These are phyloP conservation scores for Montifringilla adamsi DNA, from an alignment of 2,113 vertebrate genomes.

Conservation along the genomic window DNA sequence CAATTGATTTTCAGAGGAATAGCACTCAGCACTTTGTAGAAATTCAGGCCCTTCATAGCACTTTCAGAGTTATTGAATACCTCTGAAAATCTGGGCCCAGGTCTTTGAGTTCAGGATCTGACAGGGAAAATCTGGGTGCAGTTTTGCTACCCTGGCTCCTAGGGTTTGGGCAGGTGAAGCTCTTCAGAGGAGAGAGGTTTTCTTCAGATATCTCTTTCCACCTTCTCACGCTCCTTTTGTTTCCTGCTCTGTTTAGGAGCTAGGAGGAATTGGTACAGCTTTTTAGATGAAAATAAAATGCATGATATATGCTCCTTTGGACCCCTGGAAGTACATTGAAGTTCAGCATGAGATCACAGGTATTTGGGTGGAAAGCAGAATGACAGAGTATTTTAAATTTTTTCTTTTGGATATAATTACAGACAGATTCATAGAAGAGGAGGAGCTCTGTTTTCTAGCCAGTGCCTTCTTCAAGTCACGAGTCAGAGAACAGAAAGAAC, in stretches of 20 bases:
- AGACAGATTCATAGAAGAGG: background rate
- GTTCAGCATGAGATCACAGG: background rate
- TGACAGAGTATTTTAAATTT: background rate
- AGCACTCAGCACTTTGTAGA: constrained; percentile 48
- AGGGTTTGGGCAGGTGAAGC: background rate
- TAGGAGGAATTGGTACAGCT: background rate
- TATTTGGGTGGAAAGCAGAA: background rate
- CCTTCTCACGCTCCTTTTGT: background rate
- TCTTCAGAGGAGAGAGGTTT: background rate
- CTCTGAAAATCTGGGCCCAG: background rate
- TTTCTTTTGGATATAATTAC: background rate
- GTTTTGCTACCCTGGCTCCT: background rate
- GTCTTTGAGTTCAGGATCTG: background rate
- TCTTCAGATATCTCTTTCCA: background rate
- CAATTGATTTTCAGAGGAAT: constrained; percentile 58
- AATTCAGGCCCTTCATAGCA: background rate
- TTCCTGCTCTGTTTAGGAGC: background rate
- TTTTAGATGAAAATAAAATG: background rate
- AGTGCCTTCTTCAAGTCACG: background rate
- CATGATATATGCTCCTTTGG: background rate
- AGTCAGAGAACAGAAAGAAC: background rate
- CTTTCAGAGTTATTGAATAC: constrained; percentile 1
- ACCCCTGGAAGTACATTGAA: background rate
- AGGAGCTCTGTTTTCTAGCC: background rate
- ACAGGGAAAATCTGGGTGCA: background rate